These are phyloP conservation scores for Apotomis capreana DNA, from an alignment of 2,888 invertebrate species.

Conservation along the genomic window DNA sequence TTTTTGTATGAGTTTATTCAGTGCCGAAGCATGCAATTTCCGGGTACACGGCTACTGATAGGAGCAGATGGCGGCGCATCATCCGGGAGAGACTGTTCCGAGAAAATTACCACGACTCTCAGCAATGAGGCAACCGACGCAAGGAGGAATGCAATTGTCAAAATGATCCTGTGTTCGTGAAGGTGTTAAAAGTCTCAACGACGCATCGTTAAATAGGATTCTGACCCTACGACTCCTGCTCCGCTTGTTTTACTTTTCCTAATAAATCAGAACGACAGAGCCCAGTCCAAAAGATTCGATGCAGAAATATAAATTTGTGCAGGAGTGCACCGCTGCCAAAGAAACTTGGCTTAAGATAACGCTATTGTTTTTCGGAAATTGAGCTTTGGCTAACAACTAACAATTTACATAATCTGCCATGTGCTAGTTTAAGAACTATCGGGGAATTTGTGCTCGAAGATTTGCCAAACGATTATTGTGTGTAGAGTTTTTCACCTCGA, in stretches of 20 bases:
- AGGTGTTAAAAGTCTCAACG: too few relatives aligned
- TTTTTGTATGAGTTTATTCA: too few relatives aligned
- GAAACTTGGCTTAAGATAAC: slow-evolving; percentile 36
- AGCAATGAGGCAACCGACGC: too few relatives aligned
- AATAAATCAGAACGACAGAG: not conserved
- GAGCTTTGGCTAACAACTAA: slow-evolving; percentile 29
- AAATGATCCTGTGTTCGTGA: too few relatives aligned
- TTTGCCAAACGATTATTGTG: slow-evolving; percentile 21
- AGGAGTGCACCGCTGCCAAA: slow-evolving; percentile 26
- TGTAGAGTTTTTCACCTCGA: not conserved
- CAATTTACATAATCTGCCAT: slow-evolving; percentile 35
- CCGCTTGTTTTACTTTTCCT: not conserved
- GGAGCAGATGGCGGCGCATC: too few relatives aligned
- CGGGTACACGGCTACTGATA: too few relatives aligned
- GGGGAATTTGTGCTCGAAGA: slow-evolving; percentile 12
- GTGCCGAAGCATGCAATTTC: too few relatives aligned
- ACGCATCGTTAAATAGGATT: too few relatives aligned
- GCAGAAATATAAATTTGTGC: slow-evolving; percentile 14
- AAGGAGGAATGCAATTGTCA: too few relatives aligned
- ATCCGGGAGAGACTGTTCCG: too few relatives aligned
- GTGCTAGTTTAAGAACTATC: slow-evolving; percentile 15
- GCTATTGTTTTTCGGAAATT: slow-evolving; percentile 29
- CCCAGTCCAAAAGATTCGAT: slow-evolving; percentile 13
- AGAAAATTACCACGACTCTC: too few relatives aligned
- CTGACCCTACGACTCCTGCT: too few relatives aligned